Evolutionary conservation across 2,113 vertebrate species (phyloP).

Genomic region (Nipponia nippon): DNA sequence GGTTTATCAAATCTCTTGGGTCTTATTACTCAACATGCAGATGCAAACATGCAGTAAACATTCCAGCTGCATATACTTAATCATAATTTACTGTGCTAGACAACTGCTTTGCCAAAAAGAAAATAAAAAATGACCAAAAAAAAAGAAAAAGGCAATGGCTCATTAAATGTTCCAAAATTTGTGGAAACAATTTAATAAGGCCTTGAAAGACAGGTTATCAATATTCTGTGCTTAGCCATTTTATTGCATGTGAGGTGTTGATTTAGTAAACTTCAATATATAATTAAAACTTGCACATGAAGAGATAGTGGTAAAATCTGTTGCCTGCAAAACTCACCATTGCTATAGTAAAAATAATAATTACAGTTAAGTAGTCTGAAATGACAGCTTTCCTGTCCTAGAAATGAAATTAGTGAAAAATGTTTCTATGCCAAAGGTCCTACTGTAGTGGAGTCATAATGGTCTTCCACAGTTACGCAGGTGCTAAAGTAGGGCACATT

Average conservation of each 20-base stretch:
- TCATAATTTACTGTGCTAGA: background rate
- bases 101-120: background rate
- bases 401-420: background rate
- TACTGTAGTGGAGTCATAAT: background rate
- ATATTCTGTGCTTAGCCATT: background rate
- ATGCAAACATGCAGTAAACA: conserved; percentile 21
- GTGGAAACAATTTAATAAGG: background rate
- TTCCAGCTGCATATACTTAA: conserved; percentile 14
- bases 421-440: background rate
- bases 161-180: background rate
- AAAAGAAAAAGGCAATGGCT: background rate
- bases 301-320: background rate
- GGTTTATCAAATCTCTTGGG: conserved; percentile 19
- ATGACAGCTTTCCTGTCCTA: background rate
- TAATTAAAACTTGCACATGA: background rate
- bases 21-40: conserved; percentile 6
- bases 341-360: background rate
- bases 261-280: background rate
- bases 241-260: background rate
- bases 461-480: background rate
- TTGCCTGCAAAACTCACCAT: background rate
- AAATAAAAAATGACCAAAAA: background rate
- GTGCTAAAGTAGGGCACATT: background rate
- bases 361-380: background rate
- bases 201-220: background rate